Evolutionary conservation across 2,888 invertebrate genomes (phyloP), one percentile per base, ranked within the genome.

Genomic region (Clitarchus hookeri): DNA sequence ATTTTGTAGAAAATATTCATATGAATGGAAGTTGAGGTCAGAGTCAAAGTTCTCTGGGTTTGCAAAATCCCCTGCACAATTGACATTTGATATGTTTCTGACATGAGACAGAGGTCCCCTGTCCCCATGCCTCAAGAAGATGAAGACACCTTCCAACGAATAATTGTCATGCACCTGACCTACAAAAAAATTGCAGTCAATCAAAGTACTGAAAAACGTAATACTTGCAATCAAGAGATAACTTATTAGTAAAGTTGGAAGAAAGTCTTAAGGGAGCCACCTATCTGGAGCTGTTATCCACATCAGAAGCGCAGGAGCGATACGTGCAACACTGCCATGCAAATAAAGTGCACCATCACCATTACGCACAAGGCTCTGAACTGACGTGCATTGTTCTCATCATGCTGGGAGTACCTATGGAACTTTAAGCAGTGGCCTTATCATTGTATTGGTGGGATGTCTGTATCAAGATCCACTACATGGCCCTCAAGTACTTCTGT

Each of bases 81-180:
- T 95, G 26, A 98, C 93, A 85, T 94, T 94, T 84, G 95, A 95
- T 78, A 97, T 95, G 87, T 96, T 96, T 85, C 95, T 94, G 0
- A 98, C 94, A 90, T 97, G 96, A 16, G 96, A 95, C 88, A 98
- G 93, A 0, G 98, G 97, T 0, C 98, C 97, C 84, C 98, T 93
- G 91, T 98, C 98, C 0, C 98, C 98, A 90, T 98, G 98, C 25
- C 98, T 93, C 8, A 97, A 95, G 84, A 98, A 92, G 84, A 97
- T 93, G 79, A 97, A 91, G 4, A 96, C 93, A 9, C 96, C 96
- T 90, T 95, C 95, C 79, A 96, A 91, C 80, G 94, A 91, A 93
- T 95, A 94, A 86, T 94, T 93, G 25, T 93, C 93, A 88, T 92
- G 92, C 90, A 93, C 89, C 90, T 91, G 91, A 89, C 93, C 91